Conservation (phyloP, 2,113 vertebrate species). For the Gymnorhina tibicen region DNA sequence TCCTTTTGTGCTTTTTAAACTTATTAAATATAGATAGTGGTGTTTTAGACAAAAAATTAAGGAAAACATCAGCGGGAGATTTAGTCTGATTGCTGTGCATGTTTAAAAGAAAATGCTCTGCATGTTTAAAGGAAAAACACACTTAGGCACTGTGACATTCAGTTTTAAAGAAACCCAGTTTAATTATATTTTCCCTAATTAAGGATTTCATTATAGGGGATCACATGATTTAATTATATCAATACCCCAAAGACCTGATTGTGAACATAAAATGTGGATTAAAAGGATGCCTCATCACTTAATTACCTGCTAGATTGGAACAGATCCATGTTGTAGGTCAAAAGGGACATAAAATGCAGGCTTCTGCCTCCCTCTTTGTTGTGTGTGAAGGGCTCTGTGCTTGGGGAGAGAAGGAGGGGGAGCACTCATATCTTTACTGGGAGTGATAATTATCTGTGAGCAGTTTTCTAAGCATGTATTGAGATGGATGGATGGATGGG, state of each 20-base stretch:
- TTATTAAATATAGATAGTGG: background rate
- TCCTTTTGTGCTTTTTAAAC: background rate
- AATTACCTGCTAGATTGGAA: slow-evolving; percentile 70
- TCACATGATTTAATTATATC: slow-evolving; percentile 71
- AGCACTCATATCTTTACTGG: background rate
- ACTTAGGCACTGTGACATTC: slow-evolving; percentile 15
- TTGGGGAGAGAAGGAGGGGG: background rate
- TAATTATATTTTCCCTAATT: slow-evolving; percentile 71
- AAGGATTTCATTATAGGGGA: slow-evolving; percentile 64
- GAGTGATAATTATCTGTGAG: slow-evolving; percentile 27
- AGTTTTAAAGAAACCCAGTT: slow-evolving; percentile 52
- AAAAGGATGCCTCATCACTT: slow-evolving; percentile 68
- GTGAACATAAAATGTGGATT: slow-evolving; percentile 68
- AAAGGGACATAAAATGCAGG: slow-evolving; percentile 62
- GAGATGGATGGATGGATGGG: background rate
- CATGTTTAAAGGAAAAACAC: slow-evolving; percentile 43
- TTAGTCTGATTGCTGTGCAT: background rate
- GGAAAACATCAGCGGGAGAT: background rate
- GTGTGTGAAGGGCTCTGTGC: background rate
- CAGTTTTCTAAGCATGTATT: background rate
- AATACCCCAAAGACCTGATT: slow-evolving; percentile 67
- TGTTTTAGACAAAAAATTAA: background rate
- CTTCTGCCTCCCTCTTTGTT: slow-evolving; percentile 59
- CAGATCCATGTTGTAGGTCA: slow-evolving; percentile 65
- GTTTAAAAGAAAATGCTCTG: slow-evolving; percentile 23